A percentile compares a stretch with the other conserved stretches of the same genome.
Evolutionary conservation across 2,113 vertebrate species (phyloP).

Genomic region (Perognathus longimembris): DNA sequence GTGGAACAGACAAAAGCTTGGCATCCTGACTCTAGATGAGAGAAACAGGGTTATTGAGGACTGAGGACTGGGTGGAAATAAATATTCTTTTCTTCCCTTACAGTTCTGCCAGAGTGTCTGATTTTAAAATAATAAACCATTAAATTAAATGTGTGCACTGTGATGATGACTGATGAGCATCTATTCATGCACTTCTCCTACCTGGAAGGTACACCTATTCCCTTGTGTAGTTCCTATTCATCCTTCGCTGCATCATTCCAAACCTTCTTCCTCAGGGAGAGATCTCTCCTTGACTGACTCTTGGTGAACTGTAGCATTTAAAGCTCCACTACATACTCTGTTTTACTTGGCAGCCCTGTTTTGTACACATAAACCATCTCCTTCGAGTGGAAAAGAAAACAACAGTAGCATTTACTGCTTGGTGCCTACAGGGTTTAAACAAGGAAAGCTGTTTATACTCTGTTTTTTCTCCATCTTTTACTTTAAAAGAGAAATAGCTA

Average conservation of each 20-base stretch:
- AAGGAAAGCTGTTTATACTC: not conserved
- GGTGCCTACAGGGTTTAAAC: not conserved
- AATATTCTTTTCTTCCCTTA: slow-evolving; percentile 35
- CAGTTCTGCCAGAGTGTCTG: not conserved
- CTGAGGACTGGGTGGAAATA: slow-evolving; percentile 29
- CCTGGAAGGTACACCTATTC: not conserved
- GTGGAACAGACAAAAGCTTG: slow-evolving; percentile 6
- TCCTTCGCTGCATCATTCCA: not conserved
- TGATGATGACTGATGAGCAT: not conserved
- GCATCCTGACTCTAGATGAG: slow-evolving; percentile 48
- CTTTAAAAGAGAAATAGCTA: slow-evolving; percentile 34
- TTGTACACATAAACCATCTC: not conserved
- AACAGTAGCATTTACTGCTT: not conserved
- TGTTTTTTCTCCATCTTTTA: not conserved
- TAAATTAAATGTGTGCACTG: not conserved
- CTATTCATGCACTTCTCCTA: not conserved
- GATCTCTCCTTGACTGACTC: not conserved
- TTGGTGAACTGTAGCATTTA: not conserved
- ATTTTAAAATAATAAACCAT: not conserved
- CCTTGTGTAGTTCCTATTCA: not conserved
- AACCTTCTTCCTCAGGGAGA: not conserved
- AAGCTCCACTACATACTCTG: not conserved
- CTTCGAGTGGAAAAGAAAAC: not conserved
- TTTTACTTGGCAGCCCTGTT: not conserved
- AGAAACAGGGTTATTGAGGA: not conserved